Percentiles rank a stretch among this genome's conserved stretches.
Conservation (phyloP, 2,888 invertebrate species). For the Nipponacmea schrenckii region DNA sequence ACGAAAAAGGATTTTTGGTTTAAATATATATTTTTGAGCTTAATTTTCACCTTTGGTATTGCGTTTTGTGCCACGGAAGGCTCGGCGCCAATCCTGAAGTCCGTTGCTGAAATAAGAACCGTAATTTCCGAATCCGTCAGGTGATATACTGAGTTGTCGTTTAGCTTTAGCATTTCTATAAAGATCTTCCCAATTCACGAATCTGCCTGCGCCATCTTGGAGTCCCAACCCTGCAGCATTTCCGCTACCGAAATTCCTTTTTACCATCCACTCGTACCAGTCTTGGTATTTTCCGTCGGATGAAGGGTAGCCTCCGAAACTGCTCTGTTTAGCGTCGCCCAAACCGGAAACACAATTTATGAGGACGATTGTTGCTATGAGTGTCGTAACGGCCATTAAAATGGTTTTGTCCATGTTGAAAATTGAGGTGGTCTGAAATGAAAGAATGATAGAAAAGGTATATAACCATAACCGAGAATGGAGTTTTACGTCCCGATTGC, state of each 20-base stretch:
- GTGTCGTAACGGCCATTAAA: neutral
- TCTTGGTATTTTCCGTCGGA: conserved; percentile 11
- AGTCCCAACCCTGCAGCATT: conserved; percentile 9
- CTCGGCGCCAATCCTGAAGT: conserved; percentile 36
- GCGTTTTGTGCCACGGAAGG: conserved; percentile 26
- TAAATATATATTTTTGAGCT: too few species aligned
- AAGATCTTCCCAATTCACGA: conserved; percentile 13
- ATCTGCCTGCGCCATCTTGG: conserved; percentile 1
- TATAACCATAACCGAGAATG: too few species aligned
- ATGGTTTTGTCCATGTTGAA: neutral
- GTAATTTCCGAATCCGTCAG: conserved; percentile 23
- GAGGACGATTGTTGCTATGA: conserved; percentile 6
- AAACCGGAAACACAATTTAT: conserved; percentile 11
- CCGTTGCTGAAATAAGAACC: conserved; percentile 31
- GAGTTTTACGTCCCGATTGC: too few species aligned
- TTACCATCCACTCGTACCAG: conserved; percentile 19
- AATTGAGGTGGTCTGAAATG: too few species aligned
- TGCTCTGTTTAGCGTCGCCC: conserved; percentile 4
- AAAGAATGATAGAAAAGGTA: too few species aligned
- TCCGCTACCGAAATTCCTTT: conserved; percentile 10
- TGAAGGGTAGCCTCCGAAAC: conserved; percentile 2
- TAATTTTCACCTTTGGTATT: too few species aligned
- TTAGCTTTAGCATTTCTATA: conserved; percentile 4
- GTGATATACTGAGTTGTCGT: conserved; percentile 11
- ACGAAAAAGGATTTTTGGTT: too few species aligned